Evolutionary conservation across 1,140 invertebrate genomes (phyloP), one percentile per base, ranked within the genome.

Genomic region (Zaprionus capensis): DNA sequence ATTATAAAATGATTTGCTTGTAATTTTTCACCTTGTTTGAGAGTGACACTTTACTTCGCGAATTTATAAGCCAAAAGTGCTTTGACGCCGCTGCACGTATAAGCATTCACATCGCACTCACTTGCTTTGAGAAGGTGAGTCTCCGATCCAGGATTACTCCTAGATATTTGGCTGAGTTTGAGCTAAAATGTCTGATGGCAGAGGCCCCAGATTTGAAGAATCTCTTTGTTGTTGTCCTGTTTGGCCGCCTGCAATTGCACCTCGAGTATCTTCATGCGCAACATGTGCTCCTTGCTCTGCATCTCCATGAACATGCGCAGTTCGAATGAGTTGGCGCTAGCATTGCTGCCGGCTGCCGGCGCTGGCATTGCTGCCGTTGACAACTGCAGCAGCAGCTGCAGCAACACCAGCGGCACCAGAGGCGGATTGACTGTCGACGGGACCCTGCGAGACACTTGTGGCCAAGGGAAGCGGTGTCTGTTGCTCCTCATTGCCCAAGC

Each of bases 181-280:
- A n/a, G n/a, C n/a, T n/a, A n/a, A n/a, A n/a, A n/a, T n/a, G n/a
- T n/a, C n/a, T n/a, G n/a, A n/a, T n/a, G n/a, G n/a, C n/a, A n/a
- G n/a, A n/a, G n/a, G n/a, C n/a, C n/a, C n/a, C n/a, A n/a, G n/a
- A n/a, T n/a, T n/a, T n/a, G n/a, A n/a, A n/a, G n/a, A n/a, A n/a
- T n/a, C n/a, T n/a, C n/a, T n/a, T n/a, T n/a, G n/a, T n/a, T n/a
- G n/a, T n/a, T n/a, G n/a, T n/a, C n/a, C n/a, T 92, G 88, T 80
- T 93, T 93, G 66, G 92, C 92, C 58, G 91, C 86, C 80, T 93
- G 91, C 76, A 92, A 66, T 75, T 93, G 92, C 49, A 92, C 91
- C 71, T 93, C 92, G 34, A 93, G 79, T 58, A 93, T 93, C 41
- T 91, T 86, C 92, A 93, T 93, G 67, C 92, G 91, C 84, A 93